Base-by-base conservation (phyloP, 2,113 vertebrate species). In the Choloepus hoffmanni region DNA sequence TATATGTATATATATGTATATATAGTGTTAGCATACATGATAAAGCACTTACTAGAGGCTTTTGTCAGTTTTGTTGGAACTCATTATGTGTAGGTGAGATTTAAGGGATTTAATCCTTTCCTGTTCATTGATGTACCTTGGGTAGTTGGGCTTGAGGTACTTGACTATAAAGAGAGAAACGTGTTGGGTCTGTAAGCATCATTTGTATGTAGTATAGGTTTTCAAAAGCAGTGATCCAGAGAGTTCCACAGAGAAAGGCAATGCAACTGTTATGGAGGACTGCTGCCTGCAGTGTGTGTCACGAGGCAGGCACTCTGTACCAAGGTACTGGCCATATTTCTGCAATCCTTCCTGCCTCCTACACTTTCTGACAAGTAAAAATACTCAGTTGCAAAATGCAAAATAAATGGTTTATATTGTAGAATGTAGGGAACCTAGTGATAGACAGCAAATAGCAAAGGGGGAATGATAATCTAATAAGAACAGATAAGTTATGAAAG, bases 331-430 rank as follows among this genome's bases (percentile, higher is more conserved):
- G 40, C 9, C 55, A 90, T 40, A 65, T 63, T 81, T 81, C n/a
- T 89, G 15, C 14, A 70, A n/a, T 60, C 4, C 5, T 68, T 72
- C 7, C 68, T 82, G 8, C 63, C 60, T 89, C 14, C 18, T n/a
- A n/a, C 3, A 48, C 26, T 82, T 85, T 96, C 36, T 79, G 77
- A 78, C 7, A 85, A 67, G 68, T 72, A 7, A 58, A 92, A 92
- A 65, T 30, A 73, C 24, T 90, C 33, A 30, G 2, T 19, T 63
- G n/a, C 53, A 58, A 36, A 36, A 36, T 36, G 36, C 36, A 36
- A 36, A 36, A 36, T 36, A 36, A 36, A 36, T 36, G 36, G 36
- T 36, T 36, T 36, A 36, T 36, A 36, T 36, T 36, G 36, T 36
- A 36, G 36, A 36, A 36, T 36, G 36, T 36, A 36, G 36, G 36